A percentile compares a stretch with the other conserved stretches of the same genome.
Conservation (phyloP, 2,797 vertebrate species). For the Hoplostethus atlanticus region DNA sequence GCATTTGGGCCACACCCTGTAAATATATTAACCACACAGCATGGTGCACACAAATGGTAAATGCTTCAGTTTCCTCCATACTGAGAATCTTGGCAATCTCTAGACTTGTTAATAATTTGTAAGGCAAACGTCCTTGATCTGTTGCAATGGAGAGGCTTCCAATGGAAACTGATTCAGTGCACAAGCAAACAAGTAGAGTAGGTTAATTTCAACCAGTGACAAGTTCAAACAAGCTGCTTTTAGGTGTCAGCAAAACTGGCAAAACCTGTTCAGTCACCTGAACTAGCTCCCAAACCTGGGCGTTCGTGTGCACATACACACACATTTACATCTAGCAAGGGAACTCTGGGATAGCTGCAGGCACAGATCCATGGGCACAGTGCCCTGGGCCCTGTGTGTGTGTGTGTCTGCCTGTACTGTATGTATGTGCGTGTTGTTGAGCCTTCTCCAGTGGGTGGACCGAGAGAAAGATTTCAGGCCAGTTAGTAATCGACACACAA, state of each 20-base stretch:
- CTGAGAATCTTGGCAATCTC: not conserved
- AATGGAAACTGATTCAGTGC: not conserved
- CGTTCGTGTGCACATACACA: not conserved
- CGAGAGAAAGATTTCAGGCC: constrained; percentile 61
- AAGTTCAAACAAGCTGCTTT: constrained; percentile 38
- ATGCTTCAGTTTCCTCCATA: not conserved
- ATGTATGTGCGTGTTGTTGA: constrained; percentile 30
- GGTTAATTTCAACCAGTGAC: constrained; percentile 15
- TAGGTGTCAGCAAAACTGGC: constrained; percentile 26
- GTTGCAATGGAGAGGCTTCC: not conserved
- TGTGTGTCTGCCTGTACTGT: constrained; percentile 26
- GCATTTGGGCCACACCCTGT: no score
- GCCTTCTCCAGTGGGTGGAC: constrained; percentile 56
- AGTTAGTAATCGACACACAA: constrained; percentile 78
- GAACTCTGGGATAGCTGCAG: constrained; percentile 1
- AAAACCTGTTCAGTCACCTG: constrained; percentile 52
- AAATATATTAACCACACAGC: not conserved
- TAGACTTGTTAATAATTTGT: not conserved
- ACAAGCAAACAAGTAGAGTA: not conserved
- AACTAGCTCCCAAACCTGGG: constrained; percentile 7
- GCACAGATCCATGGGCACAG: constrained; percentile 8
- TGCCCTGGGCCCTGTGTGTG: not conserved
- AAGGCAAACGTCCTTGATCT: not conserved
- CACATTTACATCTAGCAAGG: constrained; percentile 12
- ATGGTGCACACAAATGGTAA: not conserved